phyloP scores from a whole-genome alignment of 2,113 vertebrate species.

The Callipepla squamata region DNA sequence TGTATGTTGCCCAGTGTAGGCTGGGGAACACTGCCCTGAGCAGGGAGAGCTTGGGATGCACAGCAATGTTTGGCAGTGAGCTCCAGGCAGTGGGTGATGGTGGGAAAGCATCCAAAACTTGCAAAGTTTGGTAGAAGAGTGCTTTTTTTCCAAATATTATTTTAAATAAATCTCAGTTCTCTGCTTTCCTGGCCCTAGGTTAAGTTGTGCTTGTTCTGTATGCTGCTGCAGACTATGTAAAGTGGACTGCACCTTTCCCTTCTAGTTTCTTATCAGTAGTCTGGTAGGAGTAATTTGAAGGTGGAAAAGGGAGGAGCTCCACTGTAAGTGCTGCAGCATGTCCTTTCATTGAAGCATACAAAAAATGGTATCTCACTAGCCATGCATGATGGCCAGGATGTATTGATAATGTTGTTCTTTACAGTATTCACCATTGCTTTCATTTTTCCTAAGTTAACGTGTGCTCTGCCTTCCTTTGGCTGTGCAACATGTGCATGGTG shows the following conservation, averaged over 20 bases:
- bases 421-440: neutral
- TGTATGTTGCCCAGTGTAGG: neutral
- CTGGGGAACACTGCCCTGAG: neutral
- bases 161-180: neutral
- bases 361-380: neutral
- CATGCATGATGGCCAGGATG: neutral
- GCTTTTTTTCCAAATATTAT: neutral
- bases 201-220: neutral
- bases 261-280: neutral
- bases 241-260: neutral
- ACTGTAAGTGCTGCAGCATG: neutral
- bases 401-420: neutral
- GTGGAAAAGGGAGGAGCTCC: neutral
- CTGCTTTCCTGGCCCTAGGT: neutral
- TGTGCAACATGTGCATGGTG: neutral
- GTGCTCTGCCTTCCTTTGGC: neutral
- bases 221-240: neutral
- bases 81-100: accelerated
- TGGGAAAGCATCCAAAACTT: neutral
- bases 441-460: neutral
- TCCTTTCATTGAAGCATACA: neutral
- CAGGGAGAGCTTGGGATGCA: neutral
- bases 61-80: neutral
- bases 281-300: neutral
- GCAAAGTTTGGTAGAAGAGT: neutral